Base-by-base conservation (phyloP, 2,888 invertebrate genomes). In the Lydus trimaculatus region DNA sequence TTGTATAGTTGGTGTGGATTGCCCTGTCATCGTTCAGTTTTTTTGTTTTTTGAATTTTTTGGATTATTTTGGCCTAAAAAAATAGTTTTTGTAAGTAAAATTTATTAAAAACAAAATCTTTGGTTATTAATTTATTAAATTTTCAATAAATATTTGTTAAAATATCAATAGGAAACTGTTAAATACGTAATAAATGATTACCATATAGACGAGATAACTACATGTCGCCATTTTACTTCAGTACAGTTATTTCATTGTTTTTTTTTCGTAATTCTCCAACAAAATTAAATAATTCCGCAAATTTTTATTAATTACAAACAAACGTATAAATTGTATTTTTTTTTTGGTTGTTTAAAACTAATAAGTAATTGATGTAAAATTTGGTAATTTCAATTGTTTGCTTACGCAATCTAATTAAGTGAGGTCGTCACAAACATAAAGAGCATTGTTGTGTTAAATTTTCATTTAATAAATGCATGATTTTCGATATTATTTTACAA, bases 1-100 rank as follows among this genome's bases (percentile, higher is more conserved):
- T 70, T 69, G 72, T 77, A 78, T 76, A 73, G 78, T 78, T 79
- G 78, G 75, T 75, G 78, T 79, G 79, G 78, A 75, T 75, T 78
- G 75, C 76, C 72, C 76, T 79, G 79, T 80, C 78, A 79, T 79
- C 76, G 69, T 73, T 75, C 72, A 68, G 67, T 71, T 72, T 72
- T 70, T 64, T 56, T 52, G 52, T 52, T 23, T 39, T 48, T 43
- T n/a, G 43, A 39, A 13, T 52, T 28, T 28, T 72, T 68, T 61
- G 66, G 69, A 71, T 71, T 71, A 71, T 66, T 69, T 69, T 66
- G 69, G 69, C 69, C 69, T 71, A 68, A 69, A 65, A 64, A 64
- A 61, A 64, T 66, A 28, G 58, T 63, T 68, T 68, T 66, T 64
- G 71, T 69, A 66, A 69, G 71, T 71, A 71, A 28, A 59, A 52